Percentiles rank a stretch among this genome's conserved stretches.
phyloP scores from a whole-genome alignment of 2,888 invertebrate species.

The Pollenia amentaria region DNA sequence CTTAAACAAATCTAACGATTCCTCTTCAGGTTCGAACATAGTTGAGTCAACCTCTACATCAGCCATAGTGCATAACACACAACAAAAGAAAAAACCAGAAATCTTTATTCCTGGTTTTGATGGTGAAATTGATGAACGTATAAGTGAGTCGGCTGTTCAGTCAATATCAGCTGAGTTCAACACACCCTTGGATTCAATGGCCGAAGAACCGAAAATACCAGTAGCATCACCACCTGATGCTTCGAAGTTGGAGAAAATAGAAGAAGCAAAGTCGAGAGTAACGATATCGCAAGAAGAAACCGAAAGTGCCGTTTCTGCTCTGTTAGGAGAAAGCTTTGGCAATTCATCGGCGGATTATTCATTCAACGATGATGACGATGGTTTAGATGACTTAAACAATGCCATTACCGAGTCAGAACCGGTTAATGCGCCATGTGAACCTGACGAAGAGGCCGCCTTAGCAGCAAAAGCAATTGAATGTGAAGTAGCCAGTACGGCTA shows the following conservation, averaged over 20 bases:
- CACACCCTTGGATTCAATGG: slow-evolving; percentile 82
- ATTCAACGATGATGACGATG: slow-evolving; percentile 80
- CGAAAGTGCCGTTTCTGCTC: slow-evolving; percentile 95
- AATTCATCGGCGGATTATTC: slow-evolving; percentile 86
- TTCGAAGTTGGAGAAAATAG: slow-evolving; percentile 86
- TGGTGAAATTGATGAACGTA: slow-evolving; percentile 88
- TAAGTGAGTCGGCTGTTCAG: slow-evolving; percentile 92
- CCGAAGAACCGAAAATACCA: slow-evolving; percentile 83
- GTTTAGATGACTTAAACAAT: slow-evolving; percentile 79
- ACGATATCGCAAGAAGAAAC: slow-evolving; percentile 95
- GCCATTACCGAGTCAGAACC: slow-evolving; percentile 85
- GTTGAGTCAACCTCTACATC: slow-evolving; percentile 75
- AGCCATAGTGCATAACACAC: slow-evolving; percentile 79
- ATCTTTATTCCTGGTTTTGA: slow-evolving; percentile 89
- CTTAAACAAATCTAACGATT: slow-evolving; percentile 58
- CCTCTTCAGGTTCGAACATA: slow-evolving; percentile 53
- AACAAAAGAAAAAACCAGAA: slow-evolving; percentile 85
- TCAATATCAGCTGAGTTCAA: slow-evolving; percentile 89
- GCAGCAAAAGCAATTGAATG: slow-evolving; percentile 85
- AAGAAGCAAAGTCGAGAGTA: slow-evolving; percentile 90
- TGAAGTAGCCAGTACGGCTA: slow-evolving; percentile 65
- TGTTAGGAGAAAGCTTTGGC: slow-evolving; percentile 94
- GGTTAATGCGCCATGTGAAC: slow-evolving; percentile 80
- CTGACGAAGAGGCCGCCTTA: slow-evolving; percentile 84
- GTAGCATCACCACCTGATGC: slow-evolving; percentile 84